These are phyloP conservation scores for Corbicula japonica DNA, from an alignment of 2,888 invertebrate genomes.

Conservation along the genomic window DNA sequence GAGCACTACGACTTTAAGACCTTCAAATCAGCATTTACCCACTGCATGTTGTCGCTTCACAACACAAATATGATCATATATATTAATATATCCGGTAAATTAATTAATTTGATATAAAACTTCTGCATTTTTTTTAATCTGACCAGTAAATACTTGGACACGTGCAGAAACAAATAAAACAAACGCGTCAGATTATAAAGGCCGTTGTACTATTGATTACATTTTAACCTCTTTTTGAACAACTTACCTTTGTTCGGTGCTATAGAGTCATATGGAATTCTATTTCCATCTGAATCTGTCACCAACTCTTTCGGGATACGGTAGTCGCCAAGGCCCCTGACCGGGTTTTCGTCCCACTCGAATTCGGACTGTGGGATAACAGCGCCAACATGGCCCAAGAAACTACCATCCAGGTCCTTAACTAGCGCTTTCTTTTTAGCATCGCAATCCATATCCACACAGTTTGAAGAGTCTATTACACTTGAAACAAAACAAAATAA, in stretches of 20 bases:
- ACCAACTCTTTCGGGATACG: slow-evolving; percentile 83
- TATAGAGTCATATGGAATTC: slow-evolving; percentile 60
- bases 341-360: slow-evolving; percentile 78
- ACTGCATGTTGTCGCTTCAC: no score
- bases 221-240: no score
- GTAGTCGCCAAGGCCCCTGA: slow-evolving; percentile 83
- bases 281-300: slow-evolving; percentile 70
- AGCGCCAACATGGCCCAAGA: slow-evolving; percentile 72
- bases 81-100: no score
- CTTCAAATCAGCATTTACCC: no score
- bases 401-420: slow-evolving; percentile 80
- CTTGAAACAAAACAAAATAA: slow-evolving; percentile 54
- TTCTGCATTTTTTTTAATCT: no score
- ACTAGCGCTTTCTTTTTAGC: slow-evolving; percentile 82
- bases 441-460: slow-evolving; percentile 86
- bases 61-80: no score
- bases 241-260: slow-evolving; percentile 83
- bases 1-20: no score
- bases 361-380: slow-evolving; percentile 82
- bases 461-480: slow-evolving; percentile 82
- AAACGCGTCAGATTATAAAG: no score
- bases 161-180: no score
- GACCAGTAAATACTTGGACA: no score
- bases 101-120: no score
- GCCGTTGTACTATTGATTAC: no score